These are phyloP conservation scores for Balearica regulorum DNA, from an alignment of 2,797 vertebrate genomes.

Conservation along the genomic window DNA sequence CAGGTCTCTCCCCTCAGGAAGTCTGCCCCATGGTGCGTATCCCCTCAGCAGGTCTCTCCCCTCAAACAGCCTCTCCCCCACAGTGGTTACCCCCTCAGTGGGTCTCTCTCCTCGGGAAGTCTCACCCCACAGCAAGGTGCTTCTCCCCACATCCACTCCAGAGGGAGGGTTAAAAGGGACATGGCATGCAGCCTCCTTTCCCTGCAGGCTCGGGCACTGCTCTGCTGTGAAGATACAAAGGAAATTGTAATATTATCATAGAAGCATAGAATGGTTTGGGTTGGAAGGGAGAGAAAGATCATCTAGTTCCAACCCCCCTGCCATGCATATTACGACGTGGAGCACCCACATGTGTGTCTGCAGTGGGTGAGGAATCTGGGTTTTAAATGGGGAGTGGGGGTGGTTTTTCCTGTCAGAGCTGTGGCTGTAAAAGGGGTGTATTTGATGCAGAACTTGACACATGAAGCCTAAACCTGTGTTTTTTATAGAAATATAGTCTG, in stretches of 20 bases:
- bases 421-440: background rate
- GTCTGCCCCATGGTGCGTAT: background rate
- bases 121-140: background rate
- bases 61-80: background rate
- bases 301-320: too few relatives aligned
- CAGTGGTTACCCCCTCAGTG: background rate
- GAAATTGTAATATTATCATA: background rate
- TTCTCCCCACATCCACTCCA: background rate
- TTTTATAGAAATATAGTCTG: background rate
- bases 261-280: too few relatives aligned
- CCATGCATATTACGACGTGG: background rate
- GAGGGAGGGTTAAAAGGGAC: background rate
- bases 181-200: background rate
- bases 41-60: background rate
- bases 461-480: background rate
- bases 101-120: background rate
- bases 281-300: too few relatives aligned
- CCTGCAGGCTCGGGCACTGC: background rate
- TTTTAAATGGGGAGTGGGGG: background rate
- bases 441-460: background rate
- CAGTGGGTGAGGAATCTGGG: background rate
- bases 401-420: background rate
- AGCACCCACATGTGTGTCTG: background rate
- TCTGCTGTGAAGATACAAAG: background rate
- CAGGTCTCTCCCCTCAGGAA: background rate